A percentile compares a stretch with the other conserved stretches of the same genome.
Conservation (phyloP, 2,113 vertebrate species). For the Calyptommatus sinebrachiatus region DNA sequence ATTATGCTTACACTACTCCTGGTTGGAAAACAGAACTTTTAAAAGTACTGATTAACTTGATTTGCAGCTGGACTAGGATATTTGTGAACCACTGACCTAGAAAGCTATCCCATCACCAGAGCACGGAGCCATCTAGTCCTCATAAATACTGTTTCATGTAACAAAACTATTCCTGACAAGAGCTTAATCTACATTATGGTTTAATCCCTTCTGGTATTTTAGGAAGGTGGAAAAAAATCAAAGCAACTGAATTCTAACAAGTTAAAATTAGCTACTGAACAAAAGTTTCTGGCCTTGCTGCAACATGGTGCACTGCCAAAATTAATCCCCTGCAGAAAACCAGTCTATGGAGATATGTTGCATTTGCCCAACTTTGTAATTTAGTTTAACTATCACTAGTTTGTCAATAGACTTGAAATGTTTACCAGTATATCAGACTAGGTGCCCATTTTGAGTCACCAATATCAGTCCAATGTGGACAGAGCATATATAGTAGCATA, state of each 20-base stretch:
- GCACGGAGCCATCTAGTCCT: conserved; percentile 24
- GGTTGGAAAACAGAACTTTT: background rate
- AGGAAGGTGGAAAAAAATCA: conserved; percentile 15
- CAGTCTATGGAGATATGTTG: too few species aligned
- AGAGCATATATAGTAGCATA: too few species aligned
- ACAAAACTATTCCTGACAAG: conserved; percentile 38
- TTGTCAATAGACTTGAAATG: too few species aligned
- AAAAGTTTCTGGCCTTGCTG: background rate
- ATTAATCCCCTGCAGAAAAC: too few species aligned
- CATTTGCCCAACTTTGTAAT: too few species aligned
- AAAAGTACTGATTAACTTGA: conserved; percentile 25
- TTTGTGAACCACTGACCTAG: conserved; percentile 49
- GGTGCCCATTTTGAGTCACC: too few species aligned
- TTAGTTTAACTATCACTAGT: too few species aligned
- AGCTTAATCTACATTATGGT: conserved; percentile 42
- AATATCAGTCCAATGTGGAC: too few species aligned
- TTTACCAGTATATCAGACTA: too few species aligned
- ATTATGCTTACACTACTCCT: background rate
- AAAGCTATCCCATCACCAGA: conserved; percentile 39
- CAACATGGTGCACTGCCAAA: too few species aligned
- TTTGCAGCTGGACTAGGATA: conserved; percentile 20
- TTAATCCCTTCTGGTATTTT: conserved; percentile 53
- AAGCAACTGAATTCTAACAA: conserved; percentile 28
- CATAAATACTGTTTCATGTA: conserved; percentile 49
- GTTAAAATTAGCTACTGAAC: background rate